These are phyloP conservation scores for Agrochola lychnidis DNA, from an alignment of 2,888 invertebrate genomes.

Conservation along the genomic window DNA sequence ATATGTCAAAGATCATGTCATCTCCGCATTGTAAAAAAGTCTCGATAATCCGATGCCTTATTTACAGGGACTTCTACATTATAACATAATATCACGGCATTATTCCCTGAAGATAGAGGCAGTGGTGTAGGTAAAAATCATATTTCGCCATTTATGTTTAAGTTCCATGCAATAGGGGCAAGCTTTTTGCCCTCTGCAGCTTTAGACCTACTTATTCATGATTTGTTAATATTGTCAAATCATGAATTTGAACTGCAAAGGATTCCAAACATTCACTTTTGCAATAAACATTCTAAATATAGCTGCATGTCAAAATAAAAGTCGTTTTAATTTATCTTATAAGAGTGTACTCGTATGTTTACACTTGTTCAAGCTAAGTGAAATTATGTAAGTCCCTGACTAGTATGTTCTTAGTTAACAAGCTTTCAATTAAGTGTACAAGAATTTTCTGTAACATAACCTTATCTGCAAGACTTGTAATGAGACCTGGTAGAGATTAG, in stretches of 20 bases:
- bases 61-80: neutral
- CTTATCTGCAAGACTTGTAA: neutral
- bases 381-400: conserved; percentile 23
- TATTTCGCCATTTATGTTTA: neutral
- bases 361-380: conserved; percentile 9
- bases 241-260: neutral
- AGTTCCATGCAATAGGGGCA: neutral
- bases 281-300: neutral
- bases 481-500: neutral
- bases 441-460: neutral
- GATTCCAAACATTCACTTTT: conserved; percentile 6
- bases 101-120: too few species aligned
- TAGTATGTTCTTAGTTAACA: neutral
- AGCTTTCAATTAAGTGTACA: conserved; percentile 20
- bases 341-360: conserved; percentile 2
- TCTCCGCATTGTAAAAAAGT: neutral
- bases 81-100: neutral
- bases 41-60: neutral
- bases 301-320: conserved; percentile 17
- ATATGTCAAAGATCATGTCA: neutral
- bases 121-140: neutral
- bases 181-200: neutral
- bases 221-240: neutral
- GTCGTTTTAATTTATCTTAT: conserved; percentile 5
- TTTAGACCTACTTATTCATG: too few species aligned